Base-by-base conservation (phyloP, 2,113 vertebrate species). In the Dasypus novemcinctus region DNA sequence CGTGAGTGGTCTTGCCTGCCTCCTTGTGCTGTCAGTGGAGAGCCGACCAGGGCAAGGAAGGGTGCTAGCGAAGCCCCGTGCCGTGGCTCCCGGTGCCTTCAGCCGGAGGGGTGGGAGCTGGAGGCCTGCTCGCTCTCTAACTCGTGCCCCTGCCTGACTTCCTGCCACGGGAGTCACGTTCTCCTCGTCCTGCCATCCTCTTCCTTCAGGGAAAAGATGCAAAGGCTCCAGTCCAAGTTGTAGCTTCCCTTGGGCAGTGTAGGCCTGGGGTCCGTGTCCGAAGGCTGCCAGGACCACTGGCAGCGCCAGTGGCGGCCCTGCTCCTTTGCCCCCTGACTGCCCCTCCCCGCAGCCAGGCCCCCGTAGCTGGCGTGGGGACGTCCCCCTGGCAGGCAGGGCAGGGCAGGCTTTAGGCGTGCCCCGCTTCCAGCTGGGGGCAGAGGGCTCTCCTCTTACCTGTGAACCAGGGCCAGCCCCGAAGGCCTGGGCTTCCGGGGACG, bases 131-230 rank as follows among this genome's bases (percentile, higher is more conserved):
- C 89, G 93, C 21, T 79, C 93, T 97, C 97, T 96, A 96, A n/a
- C 85, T 66, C 49, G 46, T 95, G 78, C 75, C 93, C 92, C 95
- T 90, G 92, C 96, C 91, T 96, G 91, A 80, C 61, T 95, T 97
- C 64, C 54, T 71, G 38, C 76, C 96, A 84, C 46, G 96, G 92
- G 95, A 87, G 79, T 94, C 97, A 31, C 93, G 54, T 96, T 97
- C 87, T 74, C 68, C 94, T 96, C 81, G 76, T 78, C n/a, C 68
- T 97, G 49, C 92, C 90, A 69, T 95, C 96, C 96, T 98, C 41
- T 98, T 97, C 98, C 96, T 98, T 98, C 98, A 98, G 97, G 98
- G 97, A 98, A 98, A 90, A 88, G 36, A 38, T 23, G 31, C 11
- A 63, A 95, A 87, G 96, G 96, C 95, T 98, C 96, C 96, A 87